Conservation (phyloP, 2,888 invertebrate genomes). For the Epistrophe grossulariae region DNA sequence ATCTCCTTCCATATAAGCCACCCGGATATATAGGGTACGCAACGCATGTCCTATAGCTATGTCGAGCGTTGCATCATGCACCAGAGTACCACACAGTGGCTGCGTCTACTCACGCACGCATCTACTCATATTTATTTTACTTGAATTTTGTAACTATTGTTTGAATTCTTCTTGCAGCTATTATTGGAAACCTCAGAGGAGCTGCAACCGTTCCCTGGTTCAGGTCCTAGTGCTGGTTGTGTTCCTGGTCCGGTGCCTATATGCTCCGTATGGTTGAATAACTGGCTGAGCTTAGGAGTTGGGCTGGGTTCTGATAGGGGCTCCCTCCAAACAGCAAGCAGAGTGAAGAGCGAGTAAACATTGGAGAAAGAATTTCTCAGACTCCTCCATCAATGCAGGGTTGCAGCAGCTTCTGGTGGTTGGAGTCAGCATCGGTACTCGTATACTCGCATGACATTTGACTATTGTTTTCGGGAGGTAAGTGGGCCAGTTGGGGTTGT, state of each 20-base stretch:
- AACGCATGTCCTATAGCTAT: constrained; percentile 15
- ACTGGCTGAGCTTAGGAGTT: constrained; percentile 45
- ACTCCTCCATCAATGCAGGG: constrained; percentile 37
- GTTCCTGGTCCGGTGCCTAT: constrained; percentile 17
- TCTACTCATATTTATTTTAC: constrained; percentile 76
- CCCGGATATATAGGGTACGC: constrained; percentile 11
- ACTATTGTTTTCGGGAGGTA: constrained; percentile 69
- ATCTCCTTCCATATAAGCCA: constrained; percentile 14
- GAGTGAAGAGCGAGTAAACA: constrained; percentile 70
- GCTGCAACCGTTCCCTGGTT: constrained; percentile 56
- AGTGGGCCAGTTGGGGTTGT: neutral
- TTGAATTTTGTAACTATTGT: constrained; percentile 76
- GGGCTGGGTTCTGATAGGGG: constrained; percentile 16
- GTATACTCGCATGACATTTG: constrained; percentile 69
- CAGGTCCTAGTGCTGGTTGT: constrained; percentile 2
- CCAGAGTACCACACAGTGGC: constrained; percentile 43
- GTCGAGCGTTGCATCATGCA: constrained; percentile 35
- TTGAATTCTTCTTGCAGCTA: constrained; percentile 76
- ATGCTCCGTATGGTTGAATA: constrained; percentile 65
- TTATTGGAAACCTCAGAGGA: constrained; percentile 76
- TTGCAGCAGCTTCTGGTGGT: constrained; percentile 14
- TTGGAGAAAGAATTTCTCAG: constrained; percentile 74
- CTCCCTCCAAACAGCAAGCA: constrained; percentile 21
- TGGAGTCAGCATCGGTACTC: constrained; percentile 57
- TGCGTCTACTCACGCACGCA: constrained; percentile 73